Conservation (phyloP, 92 coral and sea anemone genomes). For the Montipora capitata region DNA sequence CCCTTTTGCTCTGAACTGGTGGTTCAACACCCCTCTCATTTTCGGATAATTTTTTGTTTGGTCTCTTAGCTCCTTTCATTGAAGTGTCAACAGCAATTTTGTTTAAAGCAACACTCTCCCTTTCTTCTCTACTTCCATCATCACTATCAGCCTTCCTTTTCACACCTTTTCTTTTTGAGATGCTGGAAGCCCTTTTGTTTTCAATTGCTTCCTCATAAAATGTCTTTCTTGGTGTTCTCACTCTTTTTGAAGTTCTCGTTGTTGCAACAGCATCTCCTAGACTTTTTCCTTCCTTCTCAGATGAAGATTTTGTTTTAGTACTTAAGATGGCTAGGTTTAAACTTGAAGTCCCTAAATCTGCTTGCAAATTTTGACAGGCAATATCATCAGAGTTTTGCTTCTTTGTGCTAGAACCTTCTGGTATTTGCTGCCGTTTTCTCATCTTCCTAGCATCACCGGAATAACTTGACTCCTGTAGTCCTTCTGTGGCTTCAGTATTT, state of each 20-base stretch:
- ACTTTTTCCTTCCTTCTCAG: neutral
- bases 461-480: too few relatives aligned
- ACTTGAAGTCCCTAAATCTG: neutral
- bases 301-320: neutral
- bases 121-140: neutral
- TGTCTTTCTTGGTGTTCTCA: neutral
- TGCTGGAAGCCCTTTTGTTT: neutral
- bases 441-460: too few relatives aligned
- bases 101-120: neutral
- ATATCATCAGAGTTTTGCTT: neutral
- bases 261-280: neutral
- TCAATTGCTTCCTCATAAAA: neutral
- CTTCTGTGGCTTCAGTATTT: neutral
- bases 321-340: too few relatives aligned
- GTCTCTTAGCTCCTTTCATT: conserved; percentile 39
- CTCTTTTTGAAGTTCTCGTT: conserved; percentile 27
- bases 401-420: too few relatives aligned
- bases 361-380: too few relatives aligned
- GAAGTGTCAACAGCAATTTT: neutral
- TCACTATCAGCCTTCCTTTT: neutral
- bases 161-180: neutral
- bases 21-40: neutral
- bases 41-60: neutral
- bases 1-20: conserved; percentile 17
- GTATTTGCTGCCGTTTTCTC: too few relatives aligned